These are phyloP conservation scores for Megaceryle torquata DNA, from an alignment of 2,113 vertebrate genomes.

Conservation along the genomic window DNA sequence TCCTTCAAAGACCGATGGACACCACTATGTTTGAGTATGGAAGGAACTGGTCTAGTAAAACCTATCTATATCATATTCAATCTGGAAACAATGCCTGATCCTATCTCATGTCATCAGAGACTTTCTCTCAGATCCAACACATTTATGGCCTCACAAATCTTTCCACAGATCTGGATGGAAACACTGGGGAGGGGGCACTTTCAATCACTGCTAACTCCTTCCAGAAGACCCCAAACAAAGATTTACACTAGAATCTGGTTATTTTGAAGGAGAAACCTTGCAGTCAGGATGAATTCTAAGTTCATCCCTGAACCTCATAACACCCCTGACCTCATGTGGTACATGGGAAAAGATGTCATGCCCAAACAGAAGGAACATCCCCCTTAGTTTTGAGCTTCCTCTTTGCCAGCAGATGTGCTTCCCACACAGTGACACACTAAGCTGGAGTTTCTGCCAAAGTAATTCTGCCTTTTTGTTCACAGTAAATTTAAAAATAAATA, in stretches of 20 bases:
- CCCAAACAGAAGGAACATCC: not conserved
- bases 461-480: not conserved
- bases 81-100: not conserved
- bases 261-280: not conserved
- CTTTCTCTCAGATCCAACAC: not conserved
- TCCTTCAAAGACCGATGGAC: not conserved
- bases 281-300: not conserved
- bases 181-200: accelerated
- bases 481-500: not conserved
- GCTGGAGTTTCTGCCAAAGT: not conserved
- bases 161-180: not conserved
- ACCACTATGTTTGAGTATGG: not conserved
- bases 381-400: not conserved
- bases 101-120: not conserved
- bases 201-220: not conserved
- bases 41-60: not conserved
- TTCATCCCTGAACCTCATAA: not conserved
- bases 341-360: not conserved
- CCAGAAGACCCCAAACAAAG: not conserved
- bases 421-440: not conserved
- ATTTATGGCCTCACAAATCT: not conserved
- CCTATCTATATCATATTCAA: not conserved
- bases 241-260: not conserved
- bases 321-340: too few relatives aligned
- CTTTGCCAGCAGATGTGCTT: not conserved